phyloP scores from a whole-genome alignment of 2,113 vertebrate species.

The Cyprinodon variegatus region DNA sequence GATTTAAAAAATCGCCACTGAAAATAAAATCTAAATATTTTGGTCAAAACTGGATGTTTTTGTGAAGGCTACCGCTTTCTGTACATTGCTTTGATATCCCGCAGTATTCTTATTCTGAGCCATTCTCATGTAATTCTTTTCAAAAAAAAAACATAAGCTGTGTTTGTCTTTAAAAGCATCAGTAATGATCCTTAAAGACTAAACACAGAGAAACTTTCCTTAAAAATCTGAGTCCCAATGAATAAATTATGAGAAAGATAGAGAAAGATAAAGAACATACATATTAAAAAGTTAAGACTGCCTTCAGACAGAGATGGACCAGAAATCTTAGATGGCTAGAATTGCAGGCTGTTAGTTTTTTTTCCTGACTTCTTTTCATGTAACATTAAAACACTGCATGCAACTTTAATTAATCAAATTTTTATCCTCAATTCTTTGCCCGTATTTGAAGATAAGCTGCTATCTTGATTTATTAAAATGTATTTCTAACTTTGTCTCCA shows the following conservation, averaged over 20 bases:
- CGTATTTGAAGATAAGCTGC: constrained; percentile 1
- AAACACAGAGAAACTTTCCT: constrained; percentile 38
- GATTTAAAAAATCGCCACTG: background rate
- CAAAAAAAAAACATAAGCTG: constrained; percentile 33
- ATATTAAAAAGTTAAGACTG: constrained; percentile 21
- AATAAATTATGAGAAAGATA: constrained; percentile 75
- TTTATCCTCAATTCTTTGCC: constrained; percentile 19
- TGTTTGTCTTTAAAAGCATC: constrained; percentile 48
- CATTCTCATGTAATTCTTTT: constrained; percentile 23
- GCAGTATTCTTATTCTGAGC: constrained; percentile 12
- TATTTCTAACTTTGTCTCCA: background rate
- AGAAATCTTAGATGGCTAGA: constrained; percentile 23
- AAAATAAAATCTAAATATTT: background rate
- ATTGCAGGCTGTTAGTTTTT: constrained; percentile 7
- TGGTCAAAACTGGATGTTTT: background rate
- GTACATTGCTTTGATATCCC: constrained; percentile 5
- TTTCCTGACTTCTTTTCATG: constrained; percentile 27
- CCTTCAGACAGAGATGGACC: constrained; percentile 41
- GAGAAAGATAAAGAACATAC: constrained; percentile 44
- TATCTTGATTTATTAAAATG: background rate
- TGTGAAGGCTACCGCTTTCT: background rate
- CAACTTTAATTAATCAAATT: constrained; percentile 56
- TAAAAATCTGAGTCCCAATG: constrained; percentile 46
- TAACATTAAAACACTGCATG: constrained; percentile 46
- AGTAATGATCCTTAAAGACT: constrained; percentile 35